Conservation (phyloP, 2,888 invertebrate species). For the Taphrorychus bicolor region DNA sequence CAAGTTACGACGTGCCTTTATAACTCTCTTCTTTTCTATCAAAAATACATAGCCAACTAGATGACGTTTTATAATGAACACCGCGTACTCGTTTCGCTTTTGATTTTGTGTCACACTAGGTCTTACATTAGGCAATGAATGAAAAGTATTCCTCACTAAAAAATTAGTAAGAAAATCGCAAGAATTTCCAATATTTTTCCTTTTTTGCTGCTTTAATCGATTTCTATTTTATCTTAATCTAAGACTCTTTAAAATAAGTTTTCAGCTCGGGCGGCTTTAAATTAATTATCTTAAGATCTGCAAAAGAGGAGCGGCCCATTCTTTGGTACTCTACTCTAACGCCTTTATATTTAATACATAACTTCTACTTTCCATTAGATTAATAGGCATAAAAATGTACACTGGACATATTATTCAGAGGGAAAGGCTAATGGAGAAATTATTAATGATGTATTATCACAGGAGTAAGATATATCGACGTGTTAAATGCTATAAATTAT, state of each 20-base stretch:
- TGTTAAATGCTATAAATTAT: background rate
- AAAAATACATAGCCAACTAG: too few relatives aligned
- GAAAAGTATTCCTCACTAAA: too few relatives aligned
- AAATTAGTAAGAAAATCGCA: too few relatives aligned
- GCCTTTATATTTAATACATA: slow-evolving; percentile 4
- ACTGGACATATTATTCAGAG: background rate
- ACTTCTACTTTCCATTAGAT: slow-evolving; percentile 22
- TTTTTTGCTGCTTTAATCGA: too few relatives aligned
- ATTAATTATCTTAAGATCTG: background rate
- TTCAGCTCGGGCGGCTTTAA: background rate
- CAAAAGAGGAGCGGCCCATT: slow-evolving; percentile 11
- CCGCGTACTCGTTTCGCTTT: too few relatives aligned
- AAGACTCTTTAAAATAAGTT: background rate
- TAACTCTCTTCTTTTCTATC: too few relatives aligned
- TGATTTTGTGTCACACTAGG: too few relatives aligned
- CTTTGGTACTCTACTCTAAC: slow-evolving; percentile 20
- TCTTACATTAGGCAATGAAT: too few relatives aligned
- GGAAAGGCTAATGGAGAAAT: slow-evolving; percentile 11
- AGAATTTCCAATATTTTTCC: too few relatives aligned
- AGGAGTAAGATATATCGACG: background rate
- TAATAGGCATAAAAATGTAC: slow-evolving; percentile 15
- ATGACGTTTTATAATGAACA: too few relatives aligned
- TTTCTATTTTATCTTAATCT: background rate
- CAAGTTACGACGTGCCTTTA: too few relatives aligned
- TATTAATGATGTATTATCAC: slow-evolving; percentile 2